These are phyloP conservation scores for Oophaga sylvatica DNA, from an alignment of 2,797 vertebrate genomes.

Conservation along the genomic window DNA sequence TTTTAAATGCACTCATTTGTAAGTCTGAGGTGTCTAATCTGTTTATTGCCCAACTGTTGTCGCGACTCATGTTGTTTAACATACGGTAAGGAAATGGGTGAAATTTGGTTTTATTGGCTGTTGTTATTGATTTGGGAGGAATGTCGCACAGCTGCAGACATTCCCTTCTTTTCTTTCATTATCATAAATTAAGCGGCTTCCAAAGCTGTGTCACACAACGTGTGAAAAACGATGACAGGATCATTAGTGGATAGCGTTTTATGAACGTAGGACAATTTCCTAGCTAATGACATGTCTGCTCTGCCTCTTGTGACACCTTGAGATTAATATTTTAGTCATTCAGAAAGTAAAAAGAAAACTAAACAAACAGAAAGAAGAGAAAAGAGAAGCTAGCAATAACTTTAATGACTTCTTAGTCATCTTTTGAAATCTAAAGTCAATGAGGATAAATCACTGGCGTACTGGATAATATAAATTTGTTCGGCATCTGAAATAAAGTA, in stretches of 20 bases:
- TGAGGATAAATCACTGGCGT: neutral
- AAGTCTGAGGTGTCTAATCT: neutral
- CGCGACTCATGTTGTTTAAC: slow-evolving; percentile 22
- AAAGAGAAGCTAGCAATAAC: neutral
- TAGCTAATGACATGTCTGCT: slow-evolving; percentile 29
- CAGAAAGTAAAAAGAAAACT: slow-evolving; percentile 19
- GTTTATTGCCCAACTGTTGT: neutral
- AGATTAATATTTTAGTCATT: slow-evolving; percentile 17
- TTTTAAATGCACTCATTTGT: neutral
- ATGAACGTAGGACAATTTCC: slow-evolving; percentile 31
- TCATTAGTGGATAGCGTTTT: slow-evolving; percentile 28
- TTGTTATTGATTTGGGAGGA: slow-evolving; percentile 10
- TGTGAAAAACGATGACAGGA: slow-evolving; percentile 47
- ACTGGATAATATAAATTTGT: too few species aligned
- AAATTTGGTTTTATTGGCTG: slow-evolving; percentile 9
- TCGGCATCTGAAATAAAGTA: too few species aligned
- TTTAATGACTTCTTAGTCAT: neutral
- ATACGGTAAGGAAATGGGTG: slow-evolving; percentile 8
- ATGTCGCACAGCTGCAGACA: slow-evolving; percentile 16
- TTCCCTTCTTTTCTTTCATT: slow-evolving; percentile 29
- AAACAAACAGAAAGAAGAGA: neutral
- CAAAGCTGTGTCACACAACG: slow-evolving; percentile 17
- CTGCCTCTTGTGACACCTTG: slow-evolving; percentile 4
- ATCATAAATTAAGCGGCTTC: slow-evolving; percentile 34
- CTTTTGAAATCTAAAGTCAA: neutral